Base-by-base conservation (phyloP, 2,113 vertebrate genomes). In the Heteronetta atricapilla region DNA sequence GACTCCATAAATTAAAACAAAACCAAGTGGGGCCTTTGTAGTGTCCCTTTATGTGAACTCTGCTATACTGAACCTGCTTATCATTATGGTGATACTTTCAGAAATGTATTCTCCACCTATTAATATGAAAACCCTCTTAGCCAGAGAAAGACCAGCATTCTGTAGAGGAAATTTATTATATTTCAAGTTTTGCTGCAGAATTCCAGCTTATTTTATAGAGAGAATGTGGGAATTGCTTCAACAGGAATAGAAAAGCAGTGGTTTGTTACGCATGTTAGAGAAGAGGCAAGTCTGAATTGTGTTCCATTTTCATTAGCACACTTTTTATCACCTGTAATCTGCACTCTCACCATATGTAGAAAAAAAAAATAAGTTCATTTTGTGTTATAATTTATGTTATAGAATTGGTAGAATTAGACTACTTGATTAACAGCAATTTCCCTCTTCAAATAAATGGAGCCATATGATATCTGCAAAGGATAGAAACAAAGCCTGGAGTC, bases 401-500 rank as follows among this genome's bases (percentile, higher is more conserved):
- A 92, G 11, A 22, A 36, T 15, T 79, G 46, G 52, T 77, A 88
- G 63, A 86, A 86, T 82, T 62, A 90, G 48, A 85, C 62, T 83
- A 95, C 94, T 74, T 87, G 86, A 89, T 80, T 78, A 86, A 33
- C 44, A 87, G 11, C 82, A 82, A 86, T 95, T 92, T 92, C 3
- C 40, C 33, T 56, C 20, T 58, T 82, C 78, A 94, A 64, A 95
- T 48, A 93, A 93, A 92, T 64, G 52, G 56, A 93, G 42, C 7
- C 3, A 48, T 25, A 58, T 60, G 59, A 46, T 97, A 92, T 82
- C 60, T 92, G n/a, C 60, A 63, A 31, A 13, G 25, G 33, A 50
- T 19, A 89, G 83, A 94, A 91, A 55, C 36, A 91, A 94, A 89
- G 8, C 3, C 23, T 34, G 22, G 38, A 60, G 59, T 23, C 16